Percentiles rank a stretch among this genome's conserved stretches.
phyloP scores from a whole-genome alignment of 2,888 invertebrate genomes.

The Leptopilina drosophilae region DNA sequence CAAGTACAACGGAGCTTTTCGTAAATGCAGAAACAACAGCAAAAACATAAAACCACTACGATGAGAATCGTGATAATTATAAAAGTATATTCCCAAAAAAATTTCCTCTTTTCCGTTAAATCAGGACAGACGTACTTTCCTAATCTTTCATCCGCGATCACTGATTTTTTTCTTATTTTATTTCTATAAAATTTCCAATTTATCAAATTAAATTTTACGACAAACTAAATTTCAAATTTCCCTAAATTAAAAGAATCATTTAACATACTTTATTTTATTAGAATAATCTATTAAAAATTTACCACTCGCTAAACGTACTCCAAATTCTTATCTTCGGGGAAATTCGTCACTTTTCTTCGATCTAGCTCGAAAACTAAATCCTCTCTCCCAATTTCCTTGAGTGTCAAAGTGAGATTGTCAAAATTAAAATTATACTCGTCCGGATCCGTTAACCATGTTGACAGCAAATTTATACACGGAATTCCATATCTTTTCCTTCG shows the following conservation, averaged over 20 bases:
- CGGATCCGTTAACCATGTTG: slow-evolving; percentile 52
- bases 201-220: slow-evolving; percentile 7
- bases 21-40: slow-evolving; percentile 44
- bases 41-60: slow-evolving; percentile 44
- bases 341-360: background rate
- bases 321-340: background rate
- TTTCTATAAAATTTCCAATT: background rate
- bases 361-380: slow-evolving; percentile 54
- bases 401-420: slow-evolving; percentile 51
- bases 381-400: slow-evolving; percentile 50
- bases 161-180: background rate
- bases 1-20: slow-evolving; percentile 40
- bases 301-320: slow-evolving; percentile 43
- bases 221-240: slow-evolving; percentile 16
- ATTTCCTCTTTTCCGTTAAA: background rate
- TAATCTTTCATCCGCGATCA: slow-evolving; percentile 2
- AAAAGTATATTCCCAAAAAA: slow-evolving; percentile 18
- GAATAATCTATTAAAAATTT: slow-evolving; percentile 48
- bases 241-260: too few species aligned
- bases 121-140: slow-evolving; percentile 10
- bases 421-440: slow-evolving; percentile 44
- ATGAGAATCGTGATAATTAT: slow-evolving; percentile 17
- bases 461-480: slow-evolving; percentile 48
- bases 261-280: slow-evolving; percentile 30
- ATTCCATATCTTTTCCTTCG: slow-evolving; percentile 37